phyloP scores from a whole-genome alignment of 1,140 invertebrate species.

The Manduca sexta region DNA sequence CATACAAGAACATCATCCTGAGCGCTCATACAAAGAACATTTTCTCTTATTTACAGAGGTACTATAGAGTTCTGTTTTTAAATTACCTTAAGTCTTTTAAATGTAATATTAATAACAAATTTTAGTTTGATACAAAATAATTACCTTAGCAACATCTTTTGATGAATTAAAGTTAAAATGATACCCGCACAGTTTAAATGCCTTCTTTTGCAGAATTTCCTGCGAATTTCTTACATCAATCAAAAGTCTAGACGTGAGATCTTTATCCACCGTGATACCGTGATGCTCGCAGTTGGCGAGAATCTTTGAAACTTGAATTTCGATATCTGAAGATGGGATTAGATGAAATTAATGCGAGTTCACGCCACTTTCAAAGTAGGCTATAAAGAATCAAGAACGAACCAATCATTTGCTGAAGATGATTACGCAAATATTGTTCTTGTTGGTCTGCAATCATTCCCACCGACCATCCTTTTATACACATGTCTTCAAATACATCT shows the following conservation, averaged over 20 bases:
- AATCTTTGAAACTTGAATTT: slow-evolving; percentile 84
- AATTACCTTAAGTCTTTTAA: not conserved
- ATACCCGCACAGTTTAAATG: slow-evolving; percentile 82
- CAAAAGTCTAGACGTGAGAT: slow-evolving; percentile 74
- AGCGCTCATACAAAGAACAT: too few species aligned
- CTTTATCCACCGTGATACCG: slow-evolving; percentile 84
- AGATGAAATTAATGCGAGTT: not conserved
- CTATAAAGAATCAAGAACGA: not conserved
- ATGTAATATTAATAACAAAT: slow-evolving; percentile 4
- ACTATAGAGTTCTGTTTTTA: too few species aligned
- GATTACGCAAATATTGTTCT: slow-evolving; percentile 20
- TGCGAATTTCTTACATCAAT: slow-evolving; percentile 77
- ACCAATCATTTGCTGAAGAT: slow-evolving; percentile 31
- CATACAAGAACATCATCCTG: too few species aligned
- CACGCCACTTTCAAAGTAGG: not conserved
- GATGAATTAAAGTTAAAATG: slow-evolving; percentile 89
- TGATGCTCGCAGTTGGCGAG: slow-evolving; percentile 87
- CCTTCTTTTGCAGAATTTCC: slow-evolving; percentile 80
- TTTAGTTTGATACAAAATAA: too few species aligned
- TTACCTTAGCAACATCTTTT: slow-evolving; percentile 80
- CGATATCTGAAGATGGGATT: slow-evolving; percentile 74
- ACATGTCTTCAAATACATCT: slow-evolving; percentile 23
- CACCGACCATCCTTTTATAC: slow-evolving; percentile 43
- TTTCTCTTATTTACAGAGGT: too few species aligned
- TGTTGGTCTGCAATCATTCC: slow-evolving; percentile 40